Conservation (phyloP, 2,888 invertebrate genomes). For the Heliconius ismenius region DNA sequence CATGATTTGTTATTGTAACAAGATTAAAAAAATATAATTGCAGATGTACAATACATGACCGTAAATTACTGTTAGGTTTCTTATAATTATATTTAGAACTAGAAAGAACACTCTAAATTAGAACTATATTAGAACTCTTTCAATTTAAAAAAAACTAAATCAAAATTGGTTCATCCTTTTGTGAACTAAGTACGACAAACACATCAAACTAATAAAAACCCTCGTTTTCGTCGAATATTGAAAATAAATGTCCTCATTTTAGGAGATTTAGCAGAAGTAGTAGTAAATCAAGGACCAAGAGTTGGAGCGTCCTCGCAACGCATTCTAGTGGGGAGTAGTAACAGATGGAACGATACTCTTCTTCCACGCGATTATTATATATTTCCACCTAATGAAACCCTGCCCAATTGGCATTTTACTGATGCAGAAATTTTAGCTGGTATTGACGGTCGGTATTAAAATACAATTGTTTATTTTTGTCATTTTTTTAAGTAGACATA, state of each 20-base stretch:
- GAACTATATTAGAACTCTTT: too few species aligned
- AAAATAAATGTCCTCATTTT: slow-evolving; percentile 45
- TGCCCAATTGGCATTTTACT: slow-evolving; percentile 83
- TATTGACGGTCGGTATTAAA: slow-evolving; percentile 81
- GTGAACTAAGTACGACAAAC: too few species aligned
- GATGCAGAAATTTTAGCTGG: slow-evolving; percentile 86
- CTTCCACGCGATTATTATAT: slow-evolving; percentile 82
- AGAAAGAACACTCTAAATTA: too few species aligned
- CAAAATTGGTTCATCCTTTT: too few species aligned
- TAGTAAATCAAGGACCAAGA: slow-evolving; percentile 84
- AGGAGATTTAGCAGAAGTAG: slow-evolving; percentile 86
- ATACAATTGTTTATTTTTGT: neutral
- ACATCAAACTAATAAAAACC: too few species aligned
- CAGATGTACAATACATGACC: neutral
- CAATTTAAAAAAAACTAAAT: too few species aligned
- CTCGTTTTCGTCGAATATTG: too few species aligned
- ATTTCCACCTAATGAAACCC: slow-evolving; percentile 65
- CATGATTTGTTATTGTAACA: neutral
- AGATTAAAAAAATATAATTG: neutral
- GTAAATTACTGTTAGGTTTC: neutral
- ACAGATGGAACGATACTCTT: slow-evolving; percentile 85
- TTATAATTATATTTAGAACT: too few species aligned
- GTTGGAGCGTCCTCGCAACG: slow-evolving; percentile 63
- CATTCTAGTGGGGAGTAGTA: slow-evolving; percentile 79
- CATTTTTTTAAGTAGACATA: neutral